Evolutionary conservation across 2,113 vertebrate species (phyloP).

Genomic region (Hystrix brachyura): DNA sequence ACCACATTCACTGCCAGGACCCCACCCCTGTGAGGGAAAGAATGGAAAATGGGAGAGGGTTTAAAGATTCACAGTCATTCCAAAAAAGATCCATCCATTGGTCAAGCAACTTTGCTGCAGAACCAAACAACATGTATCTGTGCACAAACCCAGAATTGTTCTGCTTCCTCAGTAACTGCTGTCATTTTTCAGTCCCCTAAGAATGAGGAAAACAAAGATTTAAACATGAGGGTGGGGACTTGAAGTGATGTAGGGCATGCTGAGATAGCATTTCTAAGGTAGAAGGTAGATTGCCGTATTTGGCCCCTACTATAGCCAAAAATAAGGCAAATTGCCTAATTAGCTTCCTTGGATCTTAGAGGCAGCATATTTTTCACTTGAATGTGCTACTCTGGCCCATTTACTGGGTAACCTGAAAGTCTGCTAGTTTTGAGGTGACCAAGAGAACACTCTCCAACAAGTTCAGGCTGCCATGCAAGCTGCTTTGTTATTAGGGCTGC

Average conservation of each 20-base stretch:
- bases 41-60: background rate
- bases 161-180: background rate
- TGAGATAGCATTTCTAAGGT: background rate
- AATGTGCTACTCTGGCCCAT: background rate
- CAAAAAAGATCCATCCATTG: slow-evolving; percentile 10
- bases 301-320: background rate
- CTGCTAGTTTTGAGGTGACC: background rate
- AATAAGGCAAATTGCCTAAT: background rate
- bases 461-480: background rate
- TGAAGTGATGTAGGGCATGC: background rate
- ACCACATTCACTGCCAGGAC: background rate
- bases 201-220: background rate
- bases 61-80: background rate
- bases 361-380: background rate
- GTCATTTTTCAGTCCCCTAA: background rate
- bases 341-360: background rate
- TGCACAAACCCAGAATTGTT: background rate
- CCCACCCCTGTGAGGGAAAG: background rate
- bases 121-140: background rate
- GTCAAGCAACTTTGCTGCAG: background rate
- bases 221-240: background rate
- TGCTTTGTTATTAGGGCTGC: background rate
- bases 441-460: background rate
- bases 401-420: background rate
- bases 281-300: background rate